Base-by-base conservation (phyloP, 2,888 invertebrate genomes). In the Oithona nana region DNA sequence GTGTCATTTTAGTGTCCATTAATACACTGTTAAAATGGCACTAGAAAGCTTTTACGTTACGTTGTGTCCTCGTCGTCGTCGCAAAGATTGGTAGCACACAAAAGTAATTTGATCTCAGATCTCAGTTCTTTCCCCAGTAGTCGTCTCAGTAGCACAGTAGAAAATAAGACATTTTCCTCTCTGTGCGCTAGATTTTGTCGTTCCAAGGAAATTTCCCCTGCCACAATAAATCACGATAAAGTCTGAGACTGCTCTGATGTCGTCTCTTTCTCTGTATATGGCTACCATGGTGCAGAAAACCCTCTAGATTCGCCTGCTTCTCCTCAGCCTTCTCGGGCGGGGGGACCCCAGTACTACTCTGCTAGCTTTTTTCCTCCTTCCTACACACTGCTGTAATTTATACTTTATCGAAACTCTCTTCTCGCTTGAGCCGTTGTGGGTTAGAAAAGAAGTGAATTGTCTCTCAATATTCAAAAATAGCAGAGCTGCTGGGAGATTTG, bases 21-120 rank as follows among this genome's bases (percentile, higher is more conserved):
- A n/a, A n/a, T n/a, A n/a, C n/a, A n/a, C n/a, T n/a, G n/a, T n/a
- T n/a, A n/a, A n/a, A n/a, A n/a, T n/a, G n/a, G n/a, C n/a, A n/a
- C n/a, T n/a, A n/a, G n/a, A n/a, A n/a, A n/a, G n/a, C n/a, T n/a
- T n/a, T n/a, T n/a, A n/a, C n/a, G n/a, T n/a, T n/a, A n/a, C n/a
- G n/a, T n/a, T n/a, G n/a, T 64, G 64, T 63, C 63, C 64, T 64
- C 65, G 63, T 63, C 62, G 61, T 57, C 61, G 62, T 64, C 63
- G 64, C 54, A 20, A 26, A 54, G 54, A 54, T 54, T 54, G 54
- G 54, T 54, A 24, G 54, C 54, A 24, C 50, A 16, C 39, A 39
- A 39, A 24, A 24, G 54, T 54, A 54, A 54, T 54, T 54, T 54
- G 54, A 54, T 54, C 54, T 26, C 54, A 54, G 54, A 54, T 54